Percentiles rank a stretch among this genome's conserved stretches.
phyloP scores from a whole-genome alignment of 2,113 vertebrate species.

The Helogale parvula region DNA sequence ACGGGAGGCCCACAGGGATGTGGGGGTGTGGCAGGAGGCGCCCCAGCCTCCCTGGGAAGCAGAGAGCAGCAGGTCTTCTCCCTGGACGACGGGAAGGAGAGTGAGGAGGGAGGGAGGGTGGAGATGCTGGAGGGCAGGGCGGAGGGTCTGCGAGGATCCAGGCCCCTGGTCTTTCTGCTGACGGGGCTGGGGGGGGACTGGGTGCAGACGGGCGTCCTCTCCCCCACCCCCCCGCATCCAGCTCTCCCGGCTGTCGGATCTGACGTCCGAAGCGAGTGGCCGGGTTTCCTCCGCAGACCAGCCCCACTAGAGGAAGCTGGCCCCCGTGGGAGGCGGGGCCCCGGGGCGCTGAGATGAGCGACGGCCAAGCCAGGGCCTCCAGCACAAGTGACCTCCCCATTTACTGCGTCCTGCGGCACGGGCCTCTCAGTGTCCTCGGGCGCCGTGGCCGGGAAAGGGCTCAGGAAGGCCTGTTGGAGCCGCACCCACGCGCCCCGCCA shows the following conservation, averaged over 20 bases:
- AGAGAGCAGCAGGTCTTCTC: not conserved
- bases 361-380: not conserved
- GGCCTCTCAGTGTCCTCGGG: accelerated
- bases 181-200: not conserved
- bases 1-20: no score
- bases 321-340: not conserved
- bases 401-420: accelerated
- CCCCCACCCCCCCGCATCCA: not conserved
- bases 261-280: not conserved
- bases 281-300: accelerated
- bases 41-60: not conserved
- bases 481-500: no score
- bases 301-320: not conserved
- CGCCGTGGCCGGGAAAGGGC: accelerated
- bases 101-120: not conserved
- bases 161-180: not conserved
- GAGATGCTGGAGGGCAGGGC: not conserved
- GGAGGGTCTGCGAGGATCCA: not conserved
- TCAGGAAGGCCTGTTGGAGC: not conserved
- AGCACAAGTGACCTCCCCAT: accelerated
- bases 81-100: not conserved
- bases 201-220: not conserved
- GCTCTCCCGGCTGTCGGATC: not conserved
- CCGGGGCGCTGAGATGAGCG: accelerated
- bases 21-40: not conserved